phyloP scores from a whole-genome alignment of 2,888 invertebrate genomes.

The Lasioglossum zephyrum region DNA sequence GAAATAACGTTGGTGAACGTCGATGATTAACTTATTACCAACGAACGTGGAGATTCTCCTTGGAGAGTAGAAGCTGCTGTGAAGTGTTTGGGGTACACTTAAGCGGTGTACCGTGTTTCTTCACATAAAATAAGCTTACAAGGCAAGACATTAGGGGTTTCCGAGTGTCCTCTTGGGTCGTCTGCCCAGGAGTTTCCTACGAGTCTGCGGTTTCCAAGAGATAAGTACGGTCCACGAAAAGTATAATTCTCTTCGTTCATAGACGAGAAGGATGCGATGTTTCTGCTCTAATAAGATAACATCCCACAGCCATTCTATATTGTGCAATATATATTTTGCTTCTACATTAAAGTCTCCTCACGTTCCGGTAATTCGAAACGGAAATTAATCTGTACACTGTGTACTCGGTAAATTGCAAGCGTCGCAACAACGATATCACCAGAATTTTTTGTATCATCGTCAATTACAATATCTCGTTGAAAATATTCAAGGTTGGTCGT shows the following conservation, averaged over 20 bases:
- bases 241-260: conserved; percentile 45
- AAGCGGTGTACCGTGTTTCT: conserved; percentile 8
- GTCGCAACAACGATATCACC: not conserved
- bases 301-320: conserved; percentile 42
- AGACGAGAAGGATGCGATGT: conserved; percentile 35
- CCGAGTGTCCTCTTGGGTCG: conserved; percentile 37
- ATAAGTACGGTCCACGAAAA: conserved; percentile 49
- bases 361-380: not conserved
- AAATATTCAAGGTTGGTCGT: not conserved
- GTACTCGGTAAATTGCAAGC: not conserved
- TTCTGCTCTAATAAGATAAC: conserved; percentile 76
- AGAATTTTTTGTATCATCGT: not conserved
- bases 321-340: not conserved
- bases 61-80: not conserved
- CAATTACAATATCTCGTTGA: not conserved
- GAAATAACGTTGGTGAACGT: not conserved
- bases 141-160: conserved; percentile 34
- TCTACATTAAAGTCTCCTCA: not conserved
- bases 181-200: conserved; percentile 21
- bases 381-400: not conserved
- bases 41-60: not conserved
- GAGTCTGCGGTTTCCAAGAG: conserved; percentile 34
- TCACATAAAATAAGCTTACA: conserved; percentile 57
- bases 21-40: not conserved
- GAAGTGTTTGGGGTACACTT: conserved; percentile 35